A percentile compares a stretch with the other conserved stretches of the same genome.
These are phyloP conservation scores for Dorcus parallelipipedus DNA, from an alignment of 2,888 invertebrate genomes.

Conservation along the genomic window DNA sequence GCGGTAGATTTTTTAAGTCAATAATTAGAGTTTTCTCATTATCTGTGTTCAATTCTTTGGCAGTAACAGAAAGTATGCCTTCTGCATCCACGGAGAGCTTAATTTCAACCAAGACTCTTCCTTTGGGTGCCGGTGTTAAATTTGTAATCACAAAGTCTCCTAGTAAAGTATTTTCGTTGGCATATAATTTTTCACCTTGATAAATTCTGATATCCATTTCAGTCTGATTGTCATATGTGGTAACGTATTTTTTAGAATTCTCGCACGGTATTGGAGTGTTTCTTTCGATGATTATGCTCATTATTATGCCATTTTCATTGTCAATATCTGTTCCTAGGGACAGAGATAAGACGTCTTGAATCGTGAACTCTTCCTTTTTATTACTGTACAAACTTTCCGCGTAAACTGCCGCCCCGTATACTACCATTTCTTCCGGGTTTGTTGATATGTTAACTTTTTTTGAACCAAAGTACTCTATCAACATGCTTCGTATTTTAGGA, in stretches of 20 bases:
- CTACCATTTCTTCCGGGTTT: slow-evolving; percentile 34
- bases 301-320: slow-evolving; percentile 12
- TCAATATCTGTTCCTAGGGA: slow-evolving; percentile 18
- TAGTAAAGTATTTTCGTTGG: slow-evolving; percentile 3
- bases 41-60: background rate
- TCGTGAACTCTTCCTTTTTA: slow-evolving; percentile 7
- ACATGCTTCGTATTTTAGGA: slow-evolving; percentile 28
- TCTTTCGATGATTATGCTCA: slow-evolving; percentile 26
- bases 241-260: slow-evolving; percentile 2
- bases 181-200: slow-evolving; percentile 4
- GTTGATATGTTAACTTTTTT: slow-evolving; percentile 24
- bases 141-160: slow-evolving; percentile 2
- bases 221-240: slow-evolving; percentile 22
- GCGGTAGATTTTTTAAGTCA: too few species aligned
- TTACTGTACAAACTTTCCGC: slow-evolving; percentile 21
- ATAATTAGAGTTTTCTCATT: background rate
- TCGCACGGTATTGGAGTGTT: slow-evolving; percentile 25
- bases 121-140: too few species aligned
- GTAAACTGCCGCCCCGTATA: slow-evolving; percentile 32
- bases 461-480: slow-evolving; percentile 25
- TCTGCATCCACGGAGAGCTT: too few species aligned
- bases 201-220: background rate
- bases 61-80: too few species aligned
- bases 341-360: background rate
- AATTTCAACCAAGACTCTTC: too few species aligned